Evolutionary conservation across 2,888 invertebrate genomes (phyloP).

Genomic region (Euproctis similis): DNA sequence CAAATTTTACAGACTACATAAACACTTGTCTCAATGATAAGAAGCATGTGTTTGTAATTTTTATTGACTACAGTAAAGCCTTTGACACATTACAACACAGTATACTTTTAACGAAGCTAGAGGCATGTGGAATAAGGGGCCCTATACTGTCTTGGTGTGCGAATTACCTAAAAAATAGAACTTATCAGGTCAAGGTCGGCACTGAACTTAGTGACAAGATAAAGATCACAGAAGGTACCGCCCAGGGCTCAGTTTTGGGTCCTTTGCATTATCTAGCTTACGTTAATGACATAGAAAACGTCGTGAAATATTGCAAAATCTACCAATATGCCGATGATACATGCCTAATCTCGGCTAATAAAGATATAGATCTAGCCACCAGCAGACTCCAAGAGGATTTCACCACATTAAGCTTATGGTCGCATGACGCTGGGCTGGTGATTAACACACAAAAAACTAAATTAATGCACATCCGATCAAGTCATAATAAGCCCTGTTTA

Average conservation of each 20-base stretch:
- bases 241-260: neutral
- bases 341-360: neutral
- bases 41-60: neutral
- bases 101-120: neutral
- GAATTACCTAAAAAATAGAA: neutral
- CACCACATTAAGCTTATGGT: neutral
- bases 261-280: conserved; percentile 1
- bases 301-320: neutral
- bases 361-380: neutral
- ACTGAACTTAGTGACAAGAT: neutral
- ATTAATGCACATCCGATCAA: no score
- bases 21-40: neutral
- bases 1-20: neutral
- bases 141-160: neutral
- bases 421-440: neutral
- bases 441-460: conserved; percentile 5
- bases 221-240: neutral
- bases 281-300: neutral
- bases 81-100: neutral
- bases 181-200: neutral
- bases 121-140: neutral
- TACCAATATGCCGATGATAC: conserved; percentile 2
- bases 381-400: neutral
- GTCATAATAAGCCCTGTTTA: no score
- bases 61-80: neutral